phyloP scores from a whole-genome alignment of 1,140 invertebrate genomes.

The Leptestheria dahalacensis region DNA sequence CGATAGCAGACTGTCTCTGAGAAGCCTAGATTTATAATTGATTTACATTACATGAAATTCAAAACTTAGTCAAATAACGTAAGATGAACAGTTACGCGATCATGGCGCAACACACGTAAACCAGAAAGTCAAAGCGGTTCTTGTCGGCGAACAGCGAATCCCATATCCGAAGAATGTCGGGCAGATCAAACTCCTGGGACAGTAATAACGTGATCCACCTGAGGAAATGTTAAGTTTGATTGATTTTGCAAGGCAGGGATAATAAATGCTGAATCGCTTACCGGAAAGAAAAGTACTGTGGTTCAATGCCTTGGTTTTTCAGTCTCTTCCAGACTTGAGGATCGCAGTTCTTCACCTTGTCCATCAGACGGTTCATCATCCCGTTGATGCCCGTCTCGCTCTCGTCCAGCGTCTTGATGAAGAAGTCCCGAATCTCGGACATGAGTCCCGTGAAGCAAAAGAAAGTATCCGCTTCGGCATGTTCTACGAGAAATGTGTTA shows the following conservation, averaged over 20 bases:
- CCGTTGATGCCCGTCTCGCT: slow-evolving; percentile 72
- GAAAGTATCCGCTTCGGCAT: slow-evolving; percentile 93
- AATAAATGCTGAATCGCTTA: slow-evolving; percentile 24
- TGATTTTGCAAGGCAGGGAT: not conserved
- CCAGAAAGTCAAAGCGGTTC: slow-evolving; percentile 74
- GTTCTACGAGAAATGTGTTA: slow-evolving; percentile 37
- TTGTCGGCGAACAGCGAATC: slow-evolving; percentile 84
- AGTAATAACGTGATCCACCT: slow-evolving; percentile 92
- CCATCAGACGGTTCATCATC: slow-evolving; percentile 63
- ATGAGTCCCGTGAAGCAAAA: slow-evolving; percentile 96
- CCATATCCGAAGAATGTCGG: slow-evolving; percentile 91
- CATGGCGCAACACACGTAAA: slow-evolving; percentile 89
- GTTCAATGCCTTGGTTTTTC: slow-evolving; percentile 66
- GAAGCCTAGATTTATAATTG: slow-evolving; percentile 56
- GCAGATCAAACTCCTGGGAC: slow-evolving; percentile 93
- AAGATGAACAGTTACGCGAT: slow-evolving; percentile 57
- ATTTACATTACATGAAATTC: slow-evolving; percentile 12
- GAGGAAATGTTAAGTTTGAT: slow-evolving; percentile 22
- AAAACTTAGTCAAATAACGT: slow-evolving; percentile 5
- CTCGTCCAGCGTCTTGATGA: slow-evolving; percentile 89
- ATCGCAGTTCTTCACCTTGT: slow-evolving; percentile 61
- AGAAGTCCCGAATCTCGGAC: slow-evolving; percentile 93
- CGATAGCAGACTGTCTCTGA: slow-evolving; percentile 60
- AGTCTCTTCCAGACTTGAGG: slow-evolving; percentile 55
- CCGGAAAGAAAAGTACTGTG: slow-evolving; percentile 91